Base-by-base conservation (phyloP, 2,888 invertebrate genomes). In the Lypha dubia region DNA sequence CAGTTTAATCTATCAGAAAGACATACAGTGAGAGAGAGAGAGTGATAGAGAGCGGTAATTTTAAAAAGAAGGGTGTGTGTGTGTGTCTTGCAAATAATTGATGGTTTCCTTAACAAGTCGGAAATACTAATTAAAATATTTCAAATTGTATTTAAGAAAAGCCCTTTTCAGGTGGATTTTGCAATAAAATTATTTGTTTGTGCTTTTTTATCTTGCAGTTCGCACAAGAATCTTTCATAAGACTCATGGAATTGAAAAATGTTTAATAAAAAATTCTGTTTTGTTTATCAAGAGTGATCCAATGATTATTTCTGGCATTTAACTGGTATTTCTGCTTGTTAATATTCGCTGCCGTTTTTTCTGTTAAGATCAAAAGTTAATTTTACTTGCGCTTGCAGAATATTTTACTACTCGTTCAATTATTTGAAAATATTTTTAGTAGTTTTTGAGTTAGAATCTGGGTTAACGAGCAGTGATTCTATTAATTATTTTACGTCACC, bases 381-480 rank as follows among this genome's bases (percentile, higher is more conserved):
- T 80, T 80, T 74, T 74, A 80, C 80, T 80, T 74, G 74, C 28
- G 58, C 51, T 80, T 32, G 60, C 53, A 51, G 32, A 58, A 62
- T 80, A 51, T 49, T 60, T 65, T 20, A 63, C 24, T 28, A 28
- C 28, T 15, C 20, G 28, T 63, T 75, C n/a, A 15, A 24, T 20
- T 32, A 56, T 56, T 32, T 56, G 28, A 32, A 28, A 56, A 7
- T 24, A 15, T 62, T 62, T 38, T 17, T 4, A 41, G 38, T 8
- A 20, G 11, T 17, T 60, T n/a, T 60, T 60, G 11, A 1, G 17
- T 44, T 41, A 2, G 49, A 67, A 79, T 73, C 44, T 79, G 11
- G 63, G 79, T 41, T 79, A 41, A 41, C 13, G 62, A 41, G 15
- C 24, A 20, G 49, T 11, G 24, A 22, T 63, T 41, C 28, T 28